A percentile compares a stretch with the other conserved stretches of the same genome.
Evolutionary conservation across 2,797 vertebrate genomes (phyloP).

Genomic region (Nannoperca obscura): DNA sequence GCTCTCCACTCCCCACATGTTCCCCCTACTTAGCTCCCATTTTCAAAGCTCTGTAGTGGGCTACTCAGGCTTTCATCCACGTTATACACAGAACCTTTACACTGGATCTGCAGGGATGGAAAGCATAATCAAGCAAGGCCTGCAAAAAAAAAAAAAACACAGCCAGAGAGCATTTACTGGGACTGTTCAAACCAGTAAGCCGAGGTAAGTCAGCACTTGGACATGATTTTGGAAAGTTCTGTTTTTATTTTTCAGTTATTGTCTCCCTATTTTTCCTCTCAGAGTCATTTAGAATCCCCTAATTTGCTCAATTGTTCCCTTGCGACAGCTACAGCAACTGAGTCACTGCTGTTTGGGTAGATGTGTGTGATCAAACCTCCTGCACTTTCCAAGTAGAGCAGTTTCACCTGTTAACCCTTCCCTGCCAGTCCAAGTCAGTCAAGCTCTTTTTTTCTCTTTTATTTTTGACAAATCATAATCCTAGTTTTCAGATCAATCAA

Average conservation of each 20-base stretch:
- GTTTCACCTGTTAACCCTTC: slow-evolving; percentile 74
- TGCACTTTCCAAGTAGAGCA: slow-evolving; percentile 76
- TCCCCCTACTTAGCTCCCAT: slow-evolving; percentile 71
- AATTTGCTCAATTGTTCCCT: slow-evolving; percentile 75
- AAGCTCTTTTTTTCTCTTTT: neutral
- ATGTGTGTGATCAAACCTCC: slow-evolving; percentile 57
- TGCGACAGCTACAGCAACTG: slow-evolving; percentile 57
- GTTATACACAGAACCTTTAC: slow-evolving; percentile 62
- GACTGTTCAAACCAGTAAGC: slow-evolving; percentile 55
- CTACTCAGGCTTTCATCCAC: slow-evolving; percentile 66
- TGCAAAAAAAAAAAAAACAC: slow-evolving; percentile 63
- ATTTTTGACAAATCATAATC: slow-evolving; percentile 11
- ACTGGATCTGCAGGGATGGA: slow-evolving; percentile 50
- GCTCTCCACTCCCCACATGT: slow-evolving; percentile 62
- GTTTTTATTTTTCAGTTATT: slow-evolving; percentile 37
- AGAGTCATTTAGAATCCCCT: slow-evolving; percentile 63
- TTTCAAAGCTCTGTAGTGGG: slow-evolving; percentile 69
- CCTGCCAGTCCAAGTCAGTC: slow-evolving; percentile 33
- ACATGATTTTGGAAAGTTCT: slow-evolving; percentile 51
- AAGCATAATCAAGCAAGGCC: slow-evolving; percentile 63
- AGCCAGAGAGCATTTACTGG: slow-evolving; percentile 46
- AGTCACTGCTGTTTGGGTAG: slow-evolving; percentile 72
- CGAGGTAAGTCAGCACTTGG: slow-evolving; percentile 74
- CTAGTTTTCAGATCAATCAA: neutral
- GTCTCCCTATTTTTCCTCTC: slow-evolving; percentile 63